Evolutionary conservation across 2,113 vertebrate genomes (phyloP), one percentile per base, ranked within the genome.

Genomic region (Dicaeum eximium): DNA sequence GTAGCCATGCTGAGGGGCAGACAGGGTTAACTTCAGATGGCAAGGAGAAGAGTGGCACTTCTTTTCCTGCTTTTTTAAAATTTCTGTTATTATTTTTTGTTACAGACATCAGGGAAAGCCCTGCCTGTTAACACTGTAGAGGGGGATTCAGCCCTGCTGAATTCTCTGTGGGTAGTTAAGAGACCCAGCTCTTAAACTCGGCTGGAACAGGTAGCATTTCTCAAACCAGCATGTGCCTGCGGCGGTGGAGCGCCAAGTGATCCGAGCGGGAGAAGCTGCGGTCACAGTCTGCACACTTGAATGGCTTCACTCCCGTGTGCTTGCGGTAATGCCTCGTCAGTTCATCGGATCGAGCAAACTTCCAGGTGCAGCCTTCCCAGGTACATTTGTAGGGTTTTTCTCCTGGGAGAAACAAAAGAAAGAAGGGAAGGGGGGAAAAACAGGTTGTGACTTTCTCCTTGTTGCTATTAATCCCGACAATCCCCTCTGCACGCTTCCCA

Each of bases 361-460:
- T 99, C 99, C 99, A 99, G 95, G 99, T 99, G 98, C 99, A 99
- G 96, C 99, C 99, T 95, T 99, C 99, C 99, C 99, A 99, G 91
- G 99, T 99, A 97, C 99, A 99, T 94, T 99, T 99, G 98, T 99
- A 99, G 89, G 99, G 99, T 95, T 99, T 99, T 98, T 99, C 99
- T 98, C 99, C 99, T 99, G 94, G 71, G 64, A 96, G 84, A 97
- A 66, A 96, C 80, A 95, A 96, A 94, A 95, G 70, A 77, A 85
- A 95, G 78, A 80, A 66, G n/a, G 61, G 45, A 28, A 30, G 12
- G 30, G 33, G 82, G 53, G 20, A 14, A 15, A 64, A 85, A 50
- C 80, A 92, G 88, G 88, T 90, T 90, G 88, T 96, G 90, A 94
- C 75, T 94, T 92, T 96, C 61, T 80, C 61, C 83, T 80, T 70